These are phyloP conservation scores for Pithys albifrons DNA, from an alignment of 2,113 vertebrate genomes.

Conservation along the genomic window DNA sequence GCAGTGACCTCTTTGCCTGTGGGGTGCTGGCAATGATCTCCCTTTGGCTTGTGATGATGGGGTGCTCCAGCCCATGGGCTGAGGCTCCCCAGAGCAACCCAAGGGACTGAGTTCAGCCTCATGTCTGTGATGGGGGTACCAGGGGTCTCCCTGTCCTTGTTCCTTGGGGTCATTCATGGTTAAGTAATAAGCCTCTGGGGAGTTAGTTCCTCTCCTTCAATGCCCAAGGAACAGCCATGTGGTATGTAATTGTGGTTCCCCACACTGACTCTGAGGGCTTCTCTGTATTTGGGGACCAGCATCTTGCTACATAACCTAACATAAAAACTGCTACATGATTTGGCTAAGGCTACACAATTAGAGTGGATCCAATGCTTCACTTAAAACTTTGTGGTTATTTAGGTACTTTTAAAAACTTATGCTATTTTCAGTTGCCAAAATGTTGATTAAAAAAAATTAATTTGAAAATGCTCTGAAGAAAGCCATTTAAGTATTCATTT, in stretches of 20 bases:
- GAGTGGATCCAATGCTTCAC: background rate
- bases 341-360: background rate
- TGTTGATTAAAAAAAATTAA: background rate
- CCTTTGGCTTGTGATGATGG: background rate
- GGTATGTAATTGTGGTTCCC: fast-evolving
- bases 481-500: background rate
- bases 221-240: background rate
- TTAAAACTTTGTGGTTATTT: background rate
- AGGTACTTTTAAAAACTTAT: background rate
- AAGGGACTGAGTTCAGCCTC: fast-evolving
- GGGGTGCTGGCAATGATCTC: background rate
- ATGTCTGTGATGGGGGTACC: fast-evolving
- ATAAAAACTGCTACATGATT: background rate
- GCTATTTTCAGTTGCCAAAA: background rate
- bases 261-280: background rate
- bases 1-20: background rate
- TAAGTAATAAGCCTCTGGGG: background rate
- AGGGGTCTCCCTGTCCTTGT: fast-evolving
- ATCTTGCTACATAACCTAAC: background rate
- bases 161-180: no score
- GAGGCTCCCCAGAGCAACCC: background rate
- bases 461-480: background rate
- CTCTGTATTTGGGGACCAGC: background rate
- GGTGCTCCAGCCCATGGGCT: background rate
- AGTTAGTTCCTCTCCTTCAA: fast-evolving